Base-by-base conservation (phyloP, 2,888 invertebrate genomes). In the Diarsia brunnea region DNA sequence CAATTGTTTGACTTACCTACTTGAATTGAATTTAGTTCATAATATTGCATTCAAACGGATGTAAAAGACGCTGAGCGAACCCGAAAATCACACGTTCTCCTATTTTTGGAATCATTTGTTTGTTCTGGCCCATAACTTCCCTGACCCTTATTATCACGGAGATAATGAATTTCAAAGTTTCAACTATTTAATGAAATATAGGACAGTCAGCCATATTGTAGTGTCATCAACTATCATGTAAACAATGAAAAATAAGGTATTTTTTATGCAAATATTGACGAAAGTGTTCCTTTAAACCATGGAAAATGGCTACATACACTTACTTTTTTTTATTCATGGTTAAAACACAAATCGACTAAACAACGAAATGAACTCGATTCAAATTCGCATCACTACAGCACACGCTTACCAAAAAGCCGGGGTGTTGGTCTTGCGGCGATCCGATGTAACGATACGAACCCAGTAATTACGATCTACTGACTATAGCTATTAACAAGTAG, bases 401-500 rank as follows among this genome's bases (percentile, higher is more conserved):
- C 81, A 88, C 86, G 86, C 89, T 91, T 89, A 89, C 93, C 94
- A 92, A 94, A 95, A 94, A 91, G 38, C 90, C 91, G 84, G 93
- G 93, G 93, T 93, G 94, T 94, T 89, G 91, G 91, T 83, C 90
- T 91, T 84, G 88, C 86, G 90, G 91, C 92, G 94, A 94, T 94
- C 90, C 90, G 92, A 93, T 92, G 91, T 87, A 80, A 89, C 93
- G 95, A 95, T 95, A 95, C 90, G 87, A 92, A 90, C 87, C 91
- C 93, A 89, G 93, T 95, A 95, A 96, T 96, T 96, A 95, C 94
- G 92, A 92, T 91, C 93, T 94, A 94, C 94, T 93, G 92, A 93
- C 95, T 95, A 81, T 78, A 31, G 75, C 81, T 66, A 96, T 96
- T 96, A 96, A 96, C 95, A 96, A 96, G 96, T 96, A 96, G 95